phyloP scores from a whole-genome alignment of 2,797 vertebrate species.

The Smutsia temminckii region DNA sequence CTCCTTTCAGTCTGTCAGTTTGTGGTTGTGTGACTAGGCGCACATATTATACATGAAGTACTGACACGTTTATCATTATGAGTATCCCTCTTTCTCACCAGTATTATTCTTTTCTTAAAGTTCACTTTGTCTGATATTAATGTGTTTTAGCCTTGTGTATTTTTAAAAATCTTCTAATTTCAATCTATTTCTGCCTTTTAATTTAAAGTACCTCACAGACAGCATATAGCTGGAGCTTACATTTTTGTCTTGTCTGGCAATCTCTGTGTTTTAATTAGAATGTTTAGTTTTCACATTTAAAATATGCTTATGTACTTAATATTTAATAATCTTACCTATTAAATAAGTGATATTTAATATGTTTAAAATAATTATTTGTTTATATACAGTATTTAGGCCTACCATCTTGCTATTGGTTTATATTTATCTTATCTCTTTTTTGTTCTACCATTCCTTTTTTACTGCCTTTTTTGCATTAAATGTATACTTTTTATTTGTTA shows the following conservation, averaged over 20 bases:
- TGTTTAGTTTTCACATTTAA: background rate
- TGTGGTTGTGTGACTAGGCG: background rate
- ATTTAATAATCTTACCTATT: background rate
- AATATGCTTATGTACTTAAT: background rate
- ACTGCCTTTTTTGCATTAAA: background rate
- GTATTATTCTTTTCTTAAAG: background rate
- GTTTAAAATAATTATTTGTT: background rate
- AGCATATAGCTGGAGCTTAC: background rate
- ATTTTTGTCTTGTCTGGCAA: background rate
- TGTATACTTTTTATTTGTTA: background rate
- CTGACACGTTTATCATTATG: background rate
- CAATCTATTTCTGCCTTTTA: background rate
- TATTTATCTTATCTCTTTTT: background rate
- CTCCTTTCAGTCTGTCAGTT: background rate
- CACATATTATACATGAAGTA: background rate
- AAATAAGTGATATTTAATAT: background rate
- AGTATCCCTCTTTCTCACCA: background rate
- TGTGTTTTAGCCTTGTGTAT: background rate
- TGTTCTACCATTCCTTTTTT: background rate
- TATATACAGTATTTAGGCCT: background rate
- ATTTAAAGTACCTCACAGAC: background rate
- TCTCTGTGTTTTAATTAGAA: background rate
- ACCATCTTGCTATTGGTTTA: background rate
- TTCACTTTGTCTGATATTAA: background rate
- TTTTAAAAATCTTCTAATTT: background rate